These are phyloP conservation scores for Brachionus rotundiformis DNA, from an alignment of 1,140 invertebrate species.

Conservation along the genomic window DNA sequence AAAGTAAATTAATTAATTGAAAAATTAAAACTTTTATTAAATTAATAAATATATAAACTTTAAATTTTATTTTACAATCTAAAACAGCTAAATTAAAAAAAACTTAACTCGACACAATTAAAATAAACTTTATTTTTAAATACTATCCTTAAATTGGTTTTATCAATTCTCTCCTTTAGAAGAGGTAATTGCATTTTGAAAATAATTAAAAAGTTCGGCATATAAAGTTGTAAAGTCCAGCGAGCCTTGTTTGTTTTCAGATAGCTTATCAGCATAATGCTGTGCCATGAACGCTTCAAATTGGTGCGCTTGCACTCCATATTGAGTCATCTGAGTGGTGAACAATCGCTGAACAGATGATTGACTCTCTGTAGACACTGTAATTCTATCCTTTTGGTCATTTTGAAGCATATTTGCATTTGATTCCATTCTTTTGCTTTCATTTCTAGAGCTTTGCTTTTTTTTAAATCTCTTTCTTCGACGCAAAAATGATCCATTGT, in stretches of 20 bases:
- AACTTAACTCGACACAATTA: not conserved
- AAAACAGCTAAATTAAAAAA: not conserved
- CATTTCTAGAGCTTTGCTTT: not conserved
- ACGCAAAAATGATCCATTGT: slow-evolving; percentile 93
- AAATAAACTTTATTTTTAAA: too few species aligned
- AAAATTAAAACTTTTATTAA: not conserved
- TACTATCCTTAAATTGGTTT: not conserved
- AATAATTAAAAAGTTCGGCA: not conserved
- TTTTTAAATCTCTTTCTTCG: slow-evolving; percentile 91
- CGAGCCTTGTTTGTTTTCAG: not conserved
- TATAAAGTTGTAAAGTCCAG: not conserved
- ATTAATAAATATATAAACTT: not conserved
- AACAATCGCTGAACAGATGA: not conserved
- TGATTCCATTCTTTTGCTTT: too few species aligned
- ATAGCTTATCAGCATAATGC: not conserved
- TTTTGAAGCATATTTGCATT: too few species aligned
- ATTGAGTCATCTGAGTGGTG: not conserved
- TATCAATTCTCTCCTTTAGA: too few species aligned
- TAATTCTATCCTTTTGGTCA: too few species aligned
- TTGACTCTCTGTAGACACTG: not conserved
- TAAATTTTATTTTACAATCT: not conserved
- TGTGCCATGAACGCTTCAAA: not conserved
- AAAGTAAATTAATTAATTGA: not conserved
- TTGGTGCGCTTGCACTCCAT: not conserved
- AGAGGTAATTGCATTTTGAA: not conserved